A percentile compares a stretch with the other conserved stretches of the same genome.
Evolutionary conservation across 2,888 invertebrate genomes (phyloP).

Genomic region (Platycheirus rosarum): DNA sequence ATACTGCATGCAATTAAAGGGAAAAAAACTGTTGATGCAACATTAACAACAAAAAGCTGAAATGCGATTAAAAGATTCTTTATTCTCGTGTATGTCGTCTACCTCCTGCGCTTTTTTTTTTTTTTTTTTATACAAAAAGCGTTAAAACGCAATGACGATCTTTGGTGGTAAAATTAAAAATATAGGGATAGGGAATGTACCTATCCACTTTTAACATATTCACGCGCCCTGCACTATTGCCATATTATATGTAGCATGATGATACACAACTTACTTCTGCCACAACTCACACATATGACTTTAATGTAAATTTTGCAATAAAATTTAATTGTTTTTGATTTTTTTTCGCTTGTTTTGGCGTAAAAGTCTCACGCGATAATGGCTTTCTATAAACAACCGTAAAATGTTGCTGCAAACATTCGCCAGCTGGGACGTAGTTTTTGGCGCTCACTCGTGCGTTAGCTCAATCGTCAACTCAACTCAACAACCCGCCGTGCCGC

Average conservation of each 20-base stretch:
- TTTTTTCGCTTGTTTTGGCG: slow-evolving; percentile 13
- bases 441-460: slow-evolving; percentile 47
- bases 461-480: slow-evolving; percentile 26
- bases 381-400: slow-evolving; percentile 62
- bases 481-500: slow-evolving; percentile 38
- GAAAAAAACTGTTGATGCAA: slow-evolving; percentile 49
- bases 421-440: slow-evolving; percentile 62
- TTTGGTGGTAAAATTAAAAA: slow-evolving; percentile 16
- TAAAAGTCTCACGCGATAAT: slow-evolving; percentile 23
- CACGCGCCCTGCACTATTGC: not conserved
- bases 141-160: slow-evolving; percentile 25
- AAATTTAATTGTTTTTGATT: slow-evolving; percentile 60
- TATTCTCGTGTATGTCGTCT: slow-evolving; percentile 38
- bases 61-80: slow-evolving; percentile 67
- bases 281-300: slow-evolving; percentile 29
- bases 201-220: slow-evolving; percentile 5
- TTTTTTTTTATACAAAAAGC: not conserved
- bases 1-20: slow-evolving; percentile 63
- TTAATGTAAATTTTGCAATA: slow-evolving; percentile 65
- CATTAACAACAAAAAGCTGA: slow-evolving; percentile 55
- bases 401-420: slow-evolving; percentile 60
- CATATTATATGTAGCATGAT: too few relatives aligned
- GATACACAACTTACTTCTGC: too few relatives aligned
- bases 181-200: too few relatives aligned
- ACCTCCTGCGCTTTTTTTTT: slow-evolving; percentile 2